phyloP scores from a whole-genome alignment of 2,797 vertebrate genomes.

The Gallirallus australis region DNA sequence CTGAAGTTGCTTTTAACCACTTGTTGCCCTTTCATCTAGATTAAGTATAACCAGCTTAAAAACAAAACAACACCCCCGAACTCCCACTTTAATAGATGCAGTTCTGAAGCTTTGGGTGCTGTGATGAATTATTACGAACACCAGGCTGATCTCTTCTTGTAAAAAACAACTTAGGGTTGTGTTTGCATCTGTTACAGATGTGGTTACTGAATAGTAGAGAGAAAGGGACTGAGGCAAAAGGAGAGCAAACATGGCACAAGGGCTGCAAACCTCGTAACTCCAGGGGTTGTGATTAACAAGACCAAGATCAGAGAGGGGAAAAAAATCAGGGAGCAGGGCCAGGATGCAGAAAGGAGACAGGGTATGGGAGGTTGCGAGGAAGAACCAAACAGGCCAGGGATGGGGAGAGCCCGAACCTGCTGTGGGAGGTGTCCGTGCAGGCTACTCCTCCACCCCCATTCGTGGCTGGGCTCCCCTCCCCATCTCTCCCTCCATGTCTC shows the following conservation, averaged over 20 bases:
- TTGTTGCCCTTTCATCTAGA: constrained; percentile 1
- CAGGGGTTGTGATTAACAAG: not conserved
- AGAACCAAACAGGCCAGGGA: not conserved
- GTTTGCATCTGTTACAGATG: not conserved
- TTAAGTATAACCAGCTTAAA: not conserved
- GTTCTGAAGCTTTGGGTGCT: not conserved
- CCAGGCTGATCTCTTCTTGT: not conserved
- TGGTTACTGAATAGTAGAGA: not conserved
- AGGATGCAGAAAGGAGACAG: not conserved
- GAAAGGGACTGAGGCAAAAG: not conserved
- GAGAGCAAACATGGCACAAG: accelerated
- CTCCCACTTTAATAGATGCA: not conserved
- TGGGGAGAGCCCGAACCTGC: not conserved
- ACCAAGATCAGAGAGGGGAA: not conserved
- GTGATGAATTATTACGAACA: not conserved
- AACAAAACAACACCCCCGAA: not conserved
- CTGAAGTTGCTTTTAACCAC: constrained; percentile 5
- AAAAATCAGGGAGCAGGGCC: not conserved
- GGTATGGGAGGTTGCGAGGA: not conserved
- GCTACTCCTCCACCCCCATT: not conserved
- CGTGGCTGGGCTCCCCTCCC: accelerated
- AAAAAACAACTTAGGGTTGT: not conserved
- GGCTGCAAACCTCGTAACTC: not conserved
- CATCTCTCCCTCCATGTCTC: not conserved
- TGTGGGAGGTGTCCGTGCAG: not conserved